A percentile compares a stretch with the other conserved stretches of the same genome.
Evolutionary conservation across 2,888 invertebrate genomes (phyloP).

Genomic region (Eupithecia tripunctaria): DNA sequence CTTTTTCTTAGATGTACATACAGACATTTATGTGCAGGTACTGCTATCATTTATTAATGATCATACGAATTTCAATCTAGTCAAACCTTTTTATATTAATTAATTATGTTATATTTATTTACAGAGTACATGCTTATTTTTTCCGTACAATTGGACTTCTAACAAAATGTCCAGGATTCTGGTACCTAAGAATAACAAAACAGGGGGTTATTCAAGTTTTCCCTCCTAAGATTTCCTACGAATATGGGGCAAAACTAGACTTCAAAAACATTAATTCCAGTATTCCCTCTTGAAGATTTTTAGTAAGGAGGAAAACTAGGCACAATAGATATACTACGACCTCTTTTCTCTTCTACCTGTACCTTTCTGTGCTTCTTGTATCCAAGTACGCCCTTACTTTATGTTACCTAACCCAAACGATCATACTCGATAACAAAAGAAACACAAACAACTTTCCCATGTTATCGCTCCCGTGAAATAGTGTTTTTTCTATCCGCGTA

Average conservation of each 20-base stretch:
- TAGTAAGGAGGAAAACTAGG: too few relatives aligned
- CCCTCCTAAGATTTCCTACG: too few relatives aligned
- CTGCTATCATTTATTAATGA: not conserved
- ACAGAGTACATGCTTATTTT: too few relatives aligned
- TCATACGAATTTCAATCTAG: not conserved
- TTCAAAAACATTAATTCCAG: too few relatives aligned
- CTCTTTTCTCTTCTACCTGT: not conserved
- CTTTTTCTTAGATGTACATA: not conserved
- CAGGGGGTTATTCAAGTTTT: too few relatives aligned
- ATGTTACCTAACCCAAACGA: not conserved
- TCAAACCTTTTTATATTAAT: not conserved
- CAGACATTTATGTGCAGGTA: not conserved
- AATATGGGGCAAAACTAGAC: too few relatives aligned
- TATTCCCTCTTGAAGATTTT: too few relatives aligned
- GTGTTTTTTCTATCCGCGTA: conserved; percentile 72
- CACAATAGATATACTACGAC: not conserved
- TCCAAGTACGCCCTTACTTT: conserved; percentile 6
- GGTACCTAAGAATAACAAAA: too few relatives aligned
- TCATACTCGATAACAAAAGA: conserved; percentile 44
- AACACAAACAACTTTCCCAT: conserved; percentile 50
- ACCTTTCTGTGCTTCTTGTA: not conserved
- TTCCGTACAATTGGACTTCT: too few relatives aligned
- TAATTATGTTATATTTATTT: not conserved
- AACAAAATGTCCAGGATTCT: too few relatives aligned
- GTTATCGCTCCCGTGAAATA: conserved; percentile 55